Evolutionary conservation across 2,888 invertebrate species (phyloP).

Genomic region (Drosophila kokeensis): DNA sequence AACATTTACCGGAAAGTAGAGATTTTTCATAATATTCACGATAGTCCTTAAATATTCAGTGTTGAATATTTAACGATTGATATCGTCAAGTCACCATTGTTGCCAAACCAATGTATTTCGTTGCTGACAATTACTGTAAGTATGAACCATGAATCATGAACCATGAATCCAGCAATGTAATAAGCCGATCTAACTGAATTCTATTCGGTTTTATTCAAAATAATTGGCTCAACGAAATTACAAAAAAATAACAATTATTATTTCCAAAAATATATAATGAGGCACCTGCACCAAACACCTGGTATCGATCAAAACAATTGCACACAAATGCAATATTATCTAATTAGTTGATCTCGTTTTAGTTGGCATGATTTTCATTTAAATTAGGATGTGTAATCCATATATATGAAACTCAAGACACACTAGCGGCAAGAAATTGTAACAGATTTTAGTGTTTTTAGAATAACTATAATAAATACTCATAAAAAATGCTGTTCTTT

Average conservation of each 20-base stretch:
- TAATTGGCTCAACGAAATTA: conserved; percentile 9
- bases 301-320: conserved; percentile 14
- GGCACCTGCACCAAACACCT: conserved; percentile 14
- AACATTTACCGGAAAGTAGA: conserved; percentile 83
- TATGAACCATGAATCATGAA: conserved; percentile 13
- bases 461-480: background rate
- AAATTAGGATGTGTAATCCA: background rate
- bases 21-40: conserved; percentile 56
- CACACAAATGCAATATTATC: conserved; percentile 15
- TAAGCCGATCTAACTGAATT: conserved; percentile 12
- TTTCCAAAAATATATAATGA: conserved; percentile 14
- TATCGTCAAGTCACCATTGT: conserved; percentile 58
- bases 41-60: conserved; percentile 72
- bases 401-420: background rate
- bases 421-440: conserved; percentile 2
- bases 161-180: conserved; percentile 23
- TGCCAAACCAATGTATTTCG: conserved; percentile 41
- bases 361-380: conserved; percentile 21
- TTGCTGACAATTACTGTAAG: conserved; percentile 45
- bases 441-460: background rate
- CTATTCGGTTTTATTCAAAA: conserved; percentile 15
- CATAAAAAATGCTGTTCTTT: background rate
- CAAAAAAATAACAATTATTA: conserved; percentile 8
- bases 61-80: conserved; percentile 65
- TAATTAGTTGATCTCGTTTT: conserved; percentile 14